A percentile compares a stretch with the other conserved stretches of the same genome.
Evolutionary conservation across 2,113 vertebrate genomes (phyloP).

Genomic region (Piliocolobus tephrosceles): DNA sequence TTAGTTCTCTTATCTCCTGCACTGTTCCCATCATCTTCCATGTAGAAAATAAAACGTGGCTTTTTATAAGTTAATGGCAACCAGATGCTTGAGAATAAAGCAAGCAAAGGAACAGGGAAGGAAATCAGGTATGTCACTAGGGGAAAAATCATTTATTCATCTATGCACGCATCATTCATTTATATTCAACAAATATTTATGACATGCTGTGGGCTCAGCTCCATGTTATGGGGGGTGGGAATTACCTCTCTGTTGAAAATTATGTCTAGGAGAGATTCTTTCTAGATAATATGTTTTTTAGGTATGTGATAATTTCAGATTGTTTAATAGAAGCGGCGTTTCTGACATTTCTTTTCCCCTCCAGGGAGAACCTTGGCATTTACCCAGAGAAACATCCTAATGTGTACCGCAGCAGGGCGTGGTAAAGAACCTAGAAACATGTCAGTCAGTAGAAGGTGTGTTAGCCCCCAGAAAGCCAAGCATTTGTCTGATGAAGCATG

Average conservation of each 20-base stretch:
- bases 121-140: neutral
- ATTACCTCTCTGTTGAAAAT: constrained; percentile 37
- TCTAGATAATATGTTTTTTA: neutral
- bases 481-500: constrained; percentile 38
- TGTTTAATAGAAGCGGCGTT: neutral
- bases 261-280: constrained; percentile 3
- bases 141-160: constrained; percentile 53
- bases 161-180: constrained; percentile 24
- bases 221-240: neutral
- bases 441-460: constrained; percentile 41
- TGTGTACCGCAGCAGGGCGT: neutral
- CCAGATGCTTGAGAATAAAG: neutral
- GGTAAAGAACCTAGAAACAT: constrained; percentile 19
- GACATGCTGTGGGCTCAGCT: constrained; percentile 29
- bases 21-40: neutral
- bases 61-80: neutral
- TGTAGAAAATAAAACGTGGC: neutral
- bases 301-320: neutral
- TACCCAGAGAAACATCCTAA: constrained; percentile 46
- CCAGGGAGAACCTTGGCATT: constrained; percentile 49
- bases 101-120: neutral
- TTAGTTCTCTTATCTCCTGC: neutral
- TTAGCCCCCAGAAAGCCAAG: constrained; percentile 42
- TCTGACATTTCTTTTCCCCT: constrained; percentile 49
- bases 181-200: constrained; percentile 43